Percentiles rank a stretch among this genome's conserved stretches.
Conservation (phyloP, 2,797 vertebrate genomes). For the Echiichthys vipera region DNA sequence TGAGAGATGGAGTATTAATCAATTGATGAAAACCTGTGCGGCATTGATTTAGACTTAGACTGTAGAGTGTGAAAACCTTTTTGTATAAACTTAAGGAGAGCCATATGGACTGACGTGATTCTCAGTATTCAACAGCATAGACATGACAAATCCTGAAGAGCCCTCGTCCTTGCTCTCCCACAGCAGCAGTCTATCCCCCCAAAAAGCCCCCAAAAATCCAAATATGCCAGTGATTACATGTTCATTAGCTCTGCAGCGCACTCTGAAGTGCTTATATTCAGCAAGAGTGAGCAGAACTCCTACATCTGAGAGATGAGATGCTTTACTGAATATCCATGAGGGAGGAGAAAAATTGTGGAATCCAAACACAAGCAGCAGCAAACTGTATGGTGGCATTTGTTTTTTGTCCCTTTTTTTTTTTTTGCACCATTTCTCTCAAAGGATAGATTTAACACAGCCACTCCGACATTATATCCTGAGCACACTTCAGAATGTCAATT, state of each 20-base stretch:
- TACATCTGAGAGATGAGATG: slow-evolving; percentile 56
- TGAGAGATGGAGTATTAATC: slow-evolving; percentile 60
- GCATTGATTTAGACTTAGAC: slow-evolving; percentile 64
- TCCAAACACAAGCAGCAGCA: slow-evolving; percentile 37
- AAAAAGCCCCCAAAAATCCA: slow-evolving; percentile 35
- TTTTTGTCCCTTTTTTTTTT: slow-evolving; percentile 20
- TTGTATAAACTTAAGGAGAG: slow-evolving; percentile 35
- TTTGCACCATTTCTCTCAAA: slow-evolving; percentile 47
- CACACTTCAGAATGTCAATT: slow-evolving; percentile 61
- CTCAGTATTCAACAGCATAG: slow-evolving; percentile 30
- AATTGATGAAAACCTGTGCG: slow-evolving; percentile 62
- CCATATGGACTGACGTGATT: slow-evolving; percentile 36
- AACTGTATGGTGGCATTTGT: slow-evolving; percentile 53
- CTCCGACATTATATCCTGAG: slow-evolving; percentile 59
- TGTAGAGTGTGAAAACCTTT: slow-evolving; percentile 31
- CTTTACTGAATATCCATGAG: slow-evolving; percentile 56
- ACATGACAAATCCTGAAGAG: slow-evolving; percentile 41
- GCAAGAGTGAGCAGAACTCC: slow-evolving; percentile 23
- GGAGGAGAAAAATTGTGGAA: slow-evolving; percentile 42
- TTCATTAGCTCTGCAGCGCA: slow-evolving; percentile 53
- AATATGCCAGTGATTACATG: slow-evolving; percentile 64
- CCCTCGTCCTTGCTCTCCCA: slow-evolving; percentile 36
- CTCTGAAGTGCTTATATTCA: slow-evolving; percentile 58
- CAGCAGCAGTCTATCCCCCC: slow-evolving; percentile 21
- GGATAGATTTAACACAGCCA: slow-evolving; percentile 59